Evolutionary conservation across 2,113 vertebrate species (phyloP), one percentile per base, ranked within the genome.

Genomic region (Ochotona curzoniae): DNA sequence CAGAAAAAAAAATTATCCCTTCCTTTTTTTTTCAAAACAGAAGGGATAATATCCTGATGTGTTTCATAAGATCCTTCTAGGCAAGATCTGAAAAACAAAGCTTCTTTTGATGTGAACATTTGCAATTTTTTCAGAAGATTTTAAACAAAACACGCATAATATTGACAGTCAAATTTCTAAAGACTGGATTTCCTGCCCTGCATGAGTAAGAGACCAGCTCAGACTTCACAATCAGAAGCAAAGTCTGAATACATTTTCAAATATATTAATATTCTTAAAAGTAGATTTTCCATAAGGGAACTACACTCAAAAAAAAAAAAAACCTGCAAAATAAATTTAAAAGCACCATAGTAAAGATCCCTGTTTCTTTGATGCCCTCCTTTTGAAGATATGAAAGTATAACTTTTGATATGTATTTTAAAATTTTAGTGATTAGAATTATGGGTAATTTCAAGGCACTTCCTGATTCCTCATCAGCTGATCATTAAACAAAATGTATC

Each of bases 191-290:
- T 94, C 75, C 88, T 76, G 49, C 8, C 1, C 47, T 73, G 78
- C 30, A 38, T 57, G 81, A 0, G 1, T 73, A 47, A 32, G 35
- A 76, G 4, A 21, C 20, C 51, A 70, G 84, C 49, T 89, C 51
- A 78, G 74, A 51, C 13, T 49, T 26, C 51, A 76, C 28, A 83
- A 49, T 20, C 38, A 73, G 64, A 83, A 51, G 30, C 64, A 90
- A 93, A 71, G 3, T 25, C 92, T 94, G 28, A 87, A 91, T 92
- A 73, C 63, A 47, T 12, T 74, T 87, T 38, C 1, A 5, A 25
- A 66, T 64, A n/a, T 86, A 86, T 83, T 26, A 76, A 91, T 92
- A 83, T 47, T 93, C 61, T 78, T 63, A 83, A 94, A 75, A 93
- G 64, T 82, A 83, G 95, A 32, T 51, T 6, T 0, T 82, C 60